These are phyloP conservation scores for Hippopotamyrus pictus DNA, from an alignment of 2,797 vertebrate genomes.

Conservation along the genomic window DNA sequence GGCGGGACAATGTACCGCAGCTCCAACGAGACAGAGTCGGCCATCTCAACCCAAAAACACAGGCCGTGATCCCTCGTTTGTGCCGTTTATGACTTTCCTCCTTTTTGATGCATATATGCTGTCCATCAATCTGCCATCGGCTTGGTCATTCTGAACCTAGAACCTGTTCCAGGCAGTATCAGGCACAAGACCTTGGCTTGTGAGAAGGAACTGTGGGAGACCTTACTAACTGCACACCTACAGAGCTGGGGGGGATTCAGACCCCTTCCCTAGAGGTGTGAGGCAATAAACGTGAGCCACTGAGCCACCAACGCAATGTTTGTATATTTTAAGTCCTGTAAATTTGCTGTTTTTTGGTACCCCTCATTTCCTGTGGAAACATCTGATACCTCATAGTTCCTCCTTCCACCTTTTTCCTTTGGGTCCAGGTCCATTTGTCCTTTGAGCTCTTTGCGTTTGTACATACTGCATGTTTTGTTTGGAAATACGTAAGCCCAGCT, in stretches of 20 bases:
- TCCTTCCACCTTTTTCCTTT: not conserved
- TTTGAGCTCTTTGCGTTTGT: not conserved
- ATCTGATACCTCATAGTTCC: not conserved
- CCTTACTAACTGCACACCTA: not conserved
- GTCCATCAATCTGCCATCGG: not conserved
- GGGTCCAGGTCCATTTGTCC: not conserved
- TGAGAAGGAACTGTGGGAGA: not conserved
- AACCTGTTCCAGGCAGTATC: not conserved
- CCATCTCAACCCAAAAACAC: not conserved
- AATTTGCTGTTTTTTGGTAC: not conserved
- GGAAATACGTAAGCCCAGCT: not conserved
- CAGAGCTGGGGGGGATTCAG: not conserved
- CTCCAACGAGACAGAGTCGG: not conserved
- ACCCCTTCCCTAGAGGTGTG: not conserved
- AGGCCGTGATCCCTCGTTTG: not conserved
- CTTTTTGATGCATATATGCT: not conserved
- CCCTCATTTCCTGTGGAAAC: not conserved
- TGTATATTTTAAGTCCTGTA: not conserved
- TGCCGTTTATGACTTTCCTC: not conserved
- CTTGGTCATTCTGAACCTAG: not conserved
- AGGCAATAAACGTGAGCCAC: not conserved
- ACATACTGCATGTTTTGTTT: not conserved
- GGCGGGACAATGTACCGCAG: not conserved
- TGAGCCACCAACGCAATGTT: not conserved
- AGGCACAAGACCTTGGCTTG: not conserved